Evolutionary conservation across 2,888 invertebrate genomes (phyloP), one percentile per base, ranked within the genome.

Genomic region (Allygus modestus): DNA sequence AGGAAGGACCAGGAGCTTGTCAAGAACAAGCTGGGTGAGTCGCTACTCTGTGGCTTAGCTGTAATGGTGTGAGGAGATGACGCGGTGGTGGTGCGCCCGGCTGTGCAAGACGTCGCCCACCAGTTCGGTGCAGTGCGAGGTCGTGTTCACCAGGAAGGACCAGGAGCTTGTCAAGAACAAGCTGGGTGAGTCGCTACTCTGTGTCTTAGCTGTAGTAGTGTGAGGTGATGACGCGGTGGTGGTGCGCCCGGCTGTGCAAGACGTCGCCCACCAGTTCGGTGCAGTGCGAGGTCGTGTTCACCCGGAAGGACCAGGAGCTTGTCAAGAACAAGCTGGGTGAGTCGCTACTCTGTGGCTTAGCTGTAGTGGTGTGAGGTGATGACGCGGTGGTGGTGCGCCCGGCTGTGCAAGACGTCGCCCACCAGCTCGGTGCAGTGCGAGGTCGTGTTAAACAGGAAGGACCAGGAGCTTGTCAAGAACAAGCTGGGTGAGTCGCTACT

Each of bases 21-120:
- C 37, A 37, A 37, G 37, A 37, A 9, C 9, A 37, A 37, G 9
- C 37, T 37, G 37, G 37, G 37, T 37, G 37, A 37, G 37, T 37
- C 37, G 37, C 37, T 37, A 37, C 5, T n/a, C n/a, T n/a, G n/a
- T n/a, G 46, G 4, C 1, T 46, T 4, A 46, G 46, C n/a, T 4
- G 17, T 46, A 12, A 46, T 4, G 46, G 12, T 12, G n/a, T 46
- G 46, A 46, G 15, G 46, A 1, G 46, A 46, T 46, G 46, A 81
- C 81, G 11, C 81, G 81, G 28, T 81, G 81, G 81, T 81, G 81
- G 81, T 81, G 81, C 26, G 81, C 58, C 15, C 2, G 58, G 33
- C 15, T 81, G 54, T 81, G 81, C 26, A 46, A 81, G 31, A 46
- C 46, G 5, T 43, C 43, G n/a, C 77, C 77, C 17, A 41, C 77